Percentiles rank a stretch among this genome's conserved stretches.
phyloP scores from a whole-genome alignment of 1,140 invertebrate genomes.

The Cryptotermes secundus region DNA sequence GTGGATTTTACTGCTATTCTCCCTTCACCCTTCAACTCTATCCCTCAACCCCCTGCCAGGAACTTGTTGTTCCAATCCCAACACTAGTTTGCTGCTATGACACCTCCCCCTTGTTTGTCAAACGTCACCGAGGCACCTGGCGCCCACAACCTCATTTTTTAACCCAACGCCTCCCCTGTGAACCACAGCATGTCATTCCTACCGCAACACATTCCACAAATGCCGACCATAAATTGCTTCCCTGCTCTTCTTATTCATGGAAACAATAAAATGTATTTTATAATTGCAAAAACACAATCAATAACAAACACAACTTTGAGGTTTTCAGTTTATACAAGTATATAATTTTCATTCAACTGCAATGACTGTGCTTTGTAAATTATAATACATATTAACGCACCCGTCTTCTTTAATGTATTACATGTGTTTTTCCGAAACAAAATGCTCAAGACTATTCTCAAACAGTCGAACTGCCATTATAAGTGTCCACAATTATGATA shows the following conservation, averaged over 20 bases:
- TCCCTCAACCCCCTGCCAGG: not conserved
- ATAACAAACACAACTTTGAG: not conserved
- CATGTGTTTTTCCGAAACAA: not conserved
- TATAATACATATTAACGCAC: not conserved
- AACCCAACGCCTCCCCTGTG: slow-evolving; percentile 22
- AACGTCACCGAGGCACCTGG: slow-evolving; percentile 31
- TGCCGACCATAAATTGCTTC: not conserved
- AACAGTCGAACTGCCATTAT: not conserved
- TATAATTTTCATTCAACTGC: not conserved
- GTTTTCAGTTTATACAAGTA: slow-evolving; percentile 1
- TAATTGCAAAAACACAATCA: slow-evolving; percentile 18
- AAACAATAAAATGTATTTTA: slow-evolving; percentile 16
- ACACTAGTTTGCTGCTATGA: slow-evolving; percentile 23
- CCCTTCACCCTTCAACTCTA: not conserved
- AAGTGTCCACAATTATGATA: not conserved
- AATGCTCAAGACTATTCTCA: not conserved
- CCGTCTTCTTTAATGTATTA: not conserved
- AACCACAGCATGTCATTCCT: slow-evolving; percentile 3
- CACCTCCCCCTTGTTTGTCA: slow-evolving; percentile 33
- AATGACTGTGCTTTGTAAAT: not conserved
- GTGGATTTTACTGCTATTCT: slow-evolving; percentile 21
- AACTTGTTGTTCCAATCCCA: slow-evolving; percentile 20
- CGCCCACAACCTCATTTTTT: slow-evolving; percentile 32
- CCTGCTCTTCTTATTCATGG: not conserved
- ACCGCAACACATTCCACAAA: slow-evolving; percentile 5